Base-by-base conservation (phyloP, 1,140 invertebrate genomes). In the Zaprionus africanus region DNA sequence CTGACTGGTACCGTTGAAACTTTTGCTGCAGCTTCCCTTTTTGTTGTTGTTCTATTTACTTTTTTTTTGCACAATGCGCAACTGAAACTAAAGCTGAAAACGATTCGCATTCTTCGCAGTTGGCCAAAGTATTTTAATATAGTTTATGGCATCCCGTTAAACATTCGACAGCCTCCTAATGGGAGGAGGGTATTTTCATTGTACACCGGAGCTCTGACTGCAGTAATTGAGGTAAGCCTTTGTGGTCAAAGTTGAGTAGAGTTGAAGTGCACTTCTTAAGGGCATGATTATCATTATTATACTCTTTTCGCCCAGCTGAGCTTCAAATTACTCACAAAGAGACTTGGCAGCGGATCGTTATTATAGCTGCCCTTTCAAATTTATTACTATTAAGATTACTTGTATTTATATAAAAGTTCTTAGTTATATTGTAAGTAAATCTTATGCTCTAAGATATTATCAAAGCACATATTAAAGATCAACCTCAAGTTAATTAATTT, bases 81-180 rank as follows among this genome's bases (percentile, higher is more conserved):
- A 60, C 57, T 69, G 7, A 43, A 43, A 43, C 53, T 28, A n/a
- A 22, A 43, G 31, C 28, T 51, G n/a, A 58, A 66, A 78, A 70
- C 49, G 72, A 58, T 59, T 77, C 63, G 65, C 77, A 79, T 83
- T 67, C 56, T 62, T 76, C 46, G 51, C 31, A 22, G 31, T 11
- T 71, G n/a, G 46, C 49, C 22, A 59, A 81, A 80, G 68, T 66
- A 79, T 79, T 79, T 79, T 56, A 77, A 83, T 79, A 79, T 78
- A 70, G 66, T 71, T 78, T 78, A 65, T 56, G 67, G 53, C 53
- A 62, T 46, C 22, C 54, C 54, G 51, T 62, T 57, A 6, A 31
- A n/a, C 58, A 57, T 36, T 73, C 24, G 24, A 31, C 15, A 28
- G 34, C 19, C 43, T 46, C n/a, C 31, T 24, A 13, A 31, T 28